Base-by-base conservation (phyloP, 2,888 invertebrate genomes). In the Shargacucullia verbasci region DNA sequence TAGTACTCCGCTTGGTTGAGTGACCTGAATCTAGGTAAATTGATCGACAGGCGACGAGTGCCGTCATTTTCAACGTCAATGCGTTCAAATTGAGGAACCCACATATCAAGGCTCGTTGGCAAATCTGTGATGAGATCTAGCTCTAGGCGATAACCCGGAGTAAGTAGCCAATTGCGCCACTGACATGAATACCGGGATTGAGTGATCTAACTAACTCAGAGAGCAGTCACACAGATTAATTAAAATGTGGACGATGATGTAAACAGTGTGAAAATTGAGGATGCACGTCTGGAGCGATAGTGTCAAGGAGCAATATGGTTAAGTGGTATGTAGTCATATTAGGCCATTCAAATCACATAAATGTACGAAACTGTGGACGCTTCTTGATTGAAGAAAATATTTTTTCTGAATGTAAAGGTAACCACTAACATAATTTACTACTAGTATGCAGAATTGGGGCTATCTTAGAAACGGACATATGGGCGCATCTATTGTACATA, bases 81-180 rank as follows among this genome's bases (percentile, higher is more conserved):
- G 77, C 73, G 73, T 77, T 80, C 81, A 88, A 91, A 92, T 92
- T 92, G 91, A 91, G 91, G 90, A 91, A 86, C 87, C 85, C 80
- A 86, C 86, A 86, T 87, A 90, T 87, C 88, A 87, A 84, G 82
- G 63, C 84, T 84, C 66, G 79, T 88, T 86, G 85, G 84, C 83
- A 79, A 85, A 87, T 87, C 88, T 83, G 70, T 82, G 88, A 90
- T 88, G 85, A 84, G 84, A 91, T 92, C 86, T 85, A 73, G 77
- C 78, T 69, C 72, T 70, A 66, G 47, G 69, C 59, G 86, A 87
- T 89, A 87, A 79, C 82, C 80, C 76, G 70, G 73, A 78, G 75
- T 76, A 78, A 62, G 60, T 31, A 63, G 61, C 44, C 67, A 47
- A 31, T 76, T 73, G 55, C 68, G 48, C 64, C 74, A 73, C 39